Evolutionary conservation across 2,113 vertebrate genomes (phyloP), one percentile per base, ranked within the genome.

Genomic region (Rhea pennata): DNA sequence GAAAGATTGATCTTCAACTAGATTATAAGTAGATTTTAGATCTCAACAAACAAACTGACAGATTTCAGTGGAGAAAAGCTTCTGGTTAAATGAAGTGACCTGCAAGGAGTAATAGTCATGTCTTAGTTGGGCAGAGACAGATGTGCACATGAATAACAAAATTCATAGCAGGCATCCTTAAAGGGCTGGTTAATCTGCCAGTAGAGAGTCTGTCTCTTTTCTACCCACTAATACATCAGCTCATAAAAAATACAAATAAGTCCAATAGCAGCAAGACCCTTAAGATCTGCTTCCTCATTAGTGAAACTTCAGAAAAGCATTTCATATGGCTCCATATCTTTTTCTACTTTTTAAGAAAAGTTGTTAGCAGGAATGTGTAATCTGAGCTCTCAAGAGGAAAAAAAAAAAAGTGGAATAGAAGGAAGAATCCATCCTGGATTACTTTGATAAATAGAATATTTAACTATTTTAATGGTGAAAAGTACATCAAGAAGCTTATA

Each of bases 181-280:
- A 91, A 96, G 83, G 87, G 77, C 91, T 96, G 96, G 48, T 96
- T 97, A 97, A 97, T 95, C 96, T 97, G 97, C 96, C 96, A 97
- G 92, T 58, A 93, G 87, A 92, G 96, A 75, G 91, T 96, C 97
- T 97, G 97, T 96, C 87, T 97, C 95, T 97, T 94, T 96, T 97
- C 97, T 96, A 81, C 89, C 61, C 83, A 61, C 96, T 91, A 81
- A 85, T 91, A 67, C 96, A 89, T 97, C 95, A 96, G 96, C 96
- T 97, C 97, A 96, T 97, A 97, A 97, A 97, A 97, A 96, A 64
- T 93, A 97, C 93, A 96, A 97, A 96, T 97, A 96, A 97, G 92
- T 80, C 70, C 76, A 96, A 86, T 92, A 97, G 93, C 93, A 96
- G 97, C 94, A 95, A 95, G 96, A 96, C 89, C 89, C 87, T 85